Base-by-base conservation (phyloP, 2,888 invertebrate genomes). In the Seira ritae region DNA sequence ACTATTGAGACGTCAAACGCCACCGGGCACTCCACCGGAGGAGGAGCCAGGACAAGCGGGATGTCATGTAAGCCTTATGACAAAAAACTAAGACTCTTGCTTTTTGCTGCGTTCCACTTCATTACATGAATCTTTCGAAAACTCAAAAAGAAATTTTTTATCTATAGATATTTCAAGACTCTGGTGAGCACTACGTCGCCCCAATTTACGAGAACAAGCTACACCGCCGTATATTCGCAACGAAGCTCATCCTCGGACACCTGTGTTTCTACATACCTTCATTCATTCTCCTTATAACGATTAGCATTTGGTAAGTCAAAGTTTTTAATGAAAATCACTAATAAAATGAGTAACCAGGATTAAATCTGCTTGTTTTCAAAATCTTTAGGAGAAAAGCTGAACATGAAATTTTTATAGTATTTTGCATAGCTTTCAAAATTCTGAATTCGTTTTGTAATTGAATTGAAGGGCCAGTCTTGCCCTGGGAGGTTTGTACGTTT, bases 21-120 rank as follows among this genome's bases (percentile, higher is more conserved):
- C 80, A 42, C 80, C 80, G 2, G 22, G 19, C 0, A 80, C 80
- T 2, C 80, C 80, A 6, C 80, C 80, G 0, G 80, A 80, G 20
- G 0, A 17, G 10, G 80, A 80, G 15, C 80, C 73, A 1, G 80
- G 80, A 12, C 20, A 6, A 10, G 80, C 80, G 1, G 80, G 73
- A 20, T 78, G 22, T 19, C 15, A 22, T 19, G n/a, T n/a, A n/a
- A n/a, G n/a, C n/a, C n/a, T n/a, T n/a, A n/a, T n/a, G n/a, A n/a
- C n/a, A n/a, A n/a, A n/a, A n/a, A n/a, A n/a, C n/a, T n/a, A n/a
- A n/a, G n/a, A n/a, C n/a, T n/a, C n/a, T n/a, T n/a, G n/a, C n/a
- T n/a, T n/a, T n/a, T n/a, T n/a, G n/a, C n/a, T n/a, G n/a, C n/a
- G n/a, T 78, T 3, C 50, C 22, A 20, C 23, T 22, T 20, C 19